phyloP scores from a whole-genome alignment of 2,113 vertebrate genomes.

The Hippopotamus amphibius region DNA sequence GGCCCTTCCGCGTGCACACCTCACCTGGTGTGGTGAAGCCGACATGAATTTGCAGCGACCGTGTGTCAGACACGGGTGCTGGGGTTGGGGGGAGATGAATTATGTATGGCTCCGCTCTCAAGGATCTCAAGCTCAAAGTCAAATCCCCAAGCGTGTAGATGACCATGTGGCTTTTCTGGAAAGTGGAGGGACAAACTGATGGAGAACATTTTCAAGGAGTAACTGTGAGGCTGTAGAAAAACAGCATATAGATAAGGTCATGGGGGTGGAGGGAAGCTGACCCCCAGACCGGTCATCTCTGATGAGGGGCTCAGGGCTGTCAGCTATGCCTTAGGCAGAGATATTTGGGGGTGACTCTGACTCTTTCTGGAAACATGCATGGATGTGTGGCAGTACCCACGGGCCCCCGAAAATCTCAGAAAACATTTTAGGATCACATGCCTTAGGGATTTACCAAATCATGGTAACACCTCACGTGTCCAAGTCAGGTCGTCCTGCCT shows the following conservation, averaged over 20 bases:
- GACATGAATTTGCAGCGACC: background rate
- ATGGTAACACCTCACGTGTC: background rate
- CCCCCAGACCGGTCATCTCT: background rate
- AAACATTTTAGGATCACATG: constrained; percentile 7
- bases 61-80: background rate
- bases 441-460: background rate
- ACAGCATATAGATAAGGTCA: background rate
- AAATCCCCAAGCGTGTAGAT: background rate
- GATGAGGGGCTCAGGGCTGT: background rate
- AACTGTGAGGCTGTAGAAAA: background rate
- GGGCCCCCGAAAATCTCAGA: background rate
- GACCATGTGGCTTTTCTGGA: background rate
- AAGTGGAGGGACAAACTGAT: background rate
- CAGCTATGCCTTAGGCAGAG: background rate
- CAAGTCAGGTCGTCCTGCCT: background rate
- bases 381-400: background rate
- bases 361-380: constrained; percentile 40
- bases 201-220: background rate
- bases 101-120: background rate
- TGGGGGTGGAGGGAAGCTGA: background rate
- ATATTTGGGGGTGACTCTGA: background rate
- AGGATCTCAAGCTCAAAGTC: constrained; percentile 7
- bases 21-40: background rate
- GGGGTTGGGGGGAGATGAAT: background rate
- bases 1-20: background rate